Base-by-base conservation (phyloP, 2,797 vertebrate genomes). In the Erithacus rubecula region DNA sequence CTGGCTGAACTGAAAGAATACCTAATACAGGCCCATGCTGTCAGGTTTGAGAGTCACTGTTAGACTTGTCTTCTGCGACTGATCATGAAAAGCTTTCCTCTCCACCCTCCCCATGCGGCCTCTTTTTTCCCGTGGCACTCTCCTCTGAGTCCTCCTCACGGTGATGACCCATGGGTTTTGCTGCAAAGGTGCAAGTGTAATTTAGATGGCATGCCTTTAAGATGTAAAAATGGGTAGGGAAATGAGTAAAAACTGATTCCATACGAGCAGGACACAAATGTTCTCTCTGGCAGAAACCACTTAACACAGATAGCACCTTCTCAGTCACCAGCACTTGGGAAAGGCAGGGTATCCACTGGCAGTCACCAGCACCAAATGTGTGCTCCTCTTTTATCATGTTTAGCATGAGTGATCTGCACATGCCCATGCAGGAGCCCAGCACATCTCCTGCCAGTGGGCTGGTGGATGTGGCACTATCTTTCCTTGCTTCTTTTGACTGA, bases 251-350 rank as follows among this genome's bases (percentile, higher is more conserved):
- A 90, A 12, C 11, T 14, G 39, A 44, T 90, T 84, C 44, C 1
- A 0, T n/a, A 52, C 14, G 26, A 89, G 20, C 15, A 58, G 34
- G 49, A 92, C 39, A 79, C 59, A 86, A 76, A 76, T 72, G 27
- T 79, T 92, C 23, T 79, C 17, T 63, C 83, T 83, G 79, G 22
- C 32, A 90, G 65, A 89, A 96, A 87, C 10, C 20, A 59, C 26
- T 41, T 56, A 39, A 78, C 29, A 58, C 13, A 52, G 49, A 69
- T 29, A 76, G n/a, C 39, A 32, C 49, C 90, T 90, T 77, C 60
- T 77, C 26, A 67, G 58, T 46, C 69, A 65, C 10, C 11, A 55
- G 59, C 80, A 49, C 44, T 49, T 77, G 67, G 24, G 39, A 88
- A 23, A 85, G 20, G 52, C 44, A 92, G 34, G 10, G 34, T 63